These are phyloP conservation scores for Argyresthia albistria DNA, from an alignment of 2,888 invertebrate genomes.

Conservation along the genomic window DNA sequence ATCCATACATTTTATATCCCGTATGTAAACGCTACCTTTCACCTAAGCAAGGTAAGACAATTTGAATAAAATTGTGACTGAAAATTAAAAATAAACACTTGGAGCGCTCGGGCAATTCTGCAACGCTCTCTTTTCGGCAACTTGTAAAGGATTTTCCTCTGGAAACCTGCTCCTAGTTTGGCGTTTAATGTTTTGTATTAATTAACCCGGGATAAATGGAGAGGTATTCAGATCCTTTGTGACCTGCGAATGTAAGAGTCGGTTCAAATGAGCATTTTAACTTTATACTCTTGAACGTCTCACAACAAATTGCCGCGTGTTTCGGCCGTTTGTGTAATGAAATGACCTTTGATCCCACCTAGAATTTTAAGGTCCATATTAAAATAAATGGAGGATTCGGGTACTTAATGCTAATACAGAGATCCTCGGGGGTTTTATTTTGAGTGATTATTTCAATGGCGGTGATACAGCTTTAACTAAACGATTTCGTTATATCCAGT, in stretches of 20 bases:
- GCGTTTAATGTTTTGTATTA: conserved; percentile 56
- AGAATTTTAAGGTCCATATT: conserved; percentile 35
- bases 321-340: conserved; percentile 35
- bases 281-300: conserved; percentile 1
- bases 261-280: conserved; percentile 32
- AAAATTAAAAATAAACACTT: conserved; percentile 67
- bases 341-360: conserved; percentile 38
- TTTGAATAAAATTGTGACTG: conserved; percentile 15
- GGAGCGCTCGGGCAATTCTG: conserved; percentile 39
- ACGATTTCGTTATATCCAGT: background rate
- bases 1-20: no score
- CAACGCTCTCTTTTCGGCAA: conserved; percentile 35
- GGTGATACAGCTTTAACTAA: background rate
- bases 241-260: conserved; percentile 11
- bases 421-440: background rate
- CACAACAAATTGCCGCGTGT: conserved; percentile 26
- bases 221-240: conserved; percentile 38
- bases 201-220: conserved; percentile 64
- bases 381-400: conserved; percentile 40
- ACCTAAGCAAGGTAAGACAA: background rate
- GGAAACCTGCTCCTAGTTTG: conserved; percentile 33
- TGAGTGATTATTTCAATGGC: background rate
- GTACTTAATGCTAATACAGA: conserved; percentile 5
- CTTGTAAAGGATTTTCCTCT: conserved; percentile 63
- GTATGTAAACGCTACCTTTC: conserved; percentile 1